Evolutionary conservation across 1,140 invertebrate genomes (phyloP).

Genomic region (Atta texana): DNA sequence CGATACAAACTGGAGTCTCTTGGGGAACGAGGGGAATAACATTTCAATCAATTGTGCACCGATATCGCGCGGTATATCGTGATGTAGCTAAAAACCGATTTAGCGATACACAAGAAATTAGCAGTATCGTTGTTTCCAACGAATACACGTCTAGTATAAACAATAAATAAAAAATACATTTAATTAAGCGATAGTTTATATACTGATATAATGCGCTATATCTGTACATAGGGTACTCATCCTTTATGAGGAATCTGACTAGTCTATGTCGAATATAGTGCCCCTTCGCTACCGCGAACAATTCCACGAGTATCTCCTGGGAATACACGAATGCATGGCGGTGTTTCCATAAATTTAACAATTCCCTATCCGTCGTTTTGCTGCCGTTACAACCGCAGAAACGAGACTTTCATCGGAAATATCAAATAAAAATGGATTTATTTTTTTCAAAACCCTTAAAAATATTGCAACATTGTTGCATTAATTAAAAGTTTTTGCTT

Average conservation of each 20-base stretch:
- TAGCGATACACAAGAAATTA: conserved; percentile 42
- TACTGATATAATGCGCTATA: conserved; percentile 20
- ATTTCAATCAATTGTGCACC: conserved; percentile 68
- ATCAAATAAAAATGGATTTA: conserved; percentile 52
- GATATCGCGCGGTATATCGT: conserved; percentile 6
- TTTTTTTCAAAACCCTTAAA: conserved; percentile 13
- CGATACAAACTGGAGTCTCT: conserved; percentile 45
- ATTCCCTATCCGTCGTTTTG: conserved; percentile 44
- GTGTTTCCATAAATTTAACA: conserved; percentile 63
- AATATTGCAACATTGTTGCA: not conserved
- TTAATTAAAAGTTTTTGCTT: not conserved
- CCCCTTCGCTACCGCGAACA: conserved; percentile 57
- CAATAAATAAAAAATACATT: not conserved
- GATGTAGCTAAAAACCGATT: conserved; percentile 16
- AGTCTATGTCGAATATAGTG: conserved; percentile 49
- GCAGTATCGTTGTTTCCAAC: conserved; percentile 17
- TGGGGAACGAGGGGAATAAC: conserved; percentile 54
- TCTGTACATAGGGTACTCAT: conserved; percentile 10
- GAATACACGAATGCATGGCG: conserved; percentile 45
- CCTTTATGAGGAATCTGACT: conserved; percentile 60
- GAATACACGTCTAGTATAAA: conserved; percentile 3
- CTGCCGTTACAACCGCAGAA: conserved; percentile 41
- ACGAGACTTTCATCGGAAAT: conserved; percentile 54
- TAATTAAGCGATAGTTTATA: conserved; percentile 40
- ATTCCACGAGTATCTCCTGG: conserved; percentile 44